These are phyloP conservation scores for Microchrysa polita DNA, from an alignment of 2,888 invertebrate species.

Conservation along the genomic window DNA sequence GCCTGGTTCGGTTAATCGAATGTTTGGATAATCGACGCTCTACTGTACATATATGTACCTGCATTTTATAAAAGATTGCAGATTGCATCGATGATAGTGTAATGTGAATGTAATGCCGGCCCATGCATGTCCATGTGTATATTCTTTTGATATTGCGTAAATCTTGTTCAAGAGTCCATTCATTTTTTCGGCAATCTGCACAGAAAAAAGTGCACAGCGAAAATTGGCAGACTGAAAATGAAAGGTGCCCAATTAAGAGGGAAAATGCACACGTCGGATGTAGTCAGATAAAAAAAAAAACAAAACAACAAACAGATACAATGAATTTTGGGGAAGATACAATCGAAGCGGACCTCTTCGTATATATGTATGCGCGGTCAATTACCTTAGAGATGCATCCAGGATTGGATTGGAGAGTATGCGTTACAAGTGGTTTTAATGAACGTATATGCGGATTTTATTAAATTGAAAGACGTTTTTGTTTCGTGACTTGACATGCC, in stretches of 20 bases:
- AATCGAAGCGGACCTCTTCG: background rate
- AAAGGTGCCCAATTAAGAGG: conserved; percentile 5
- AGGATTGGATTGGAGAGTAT: background rate
- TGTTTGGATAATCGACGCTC: no score
- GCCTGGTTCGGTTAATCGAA: no score
- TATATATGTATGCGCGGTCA: conserved; percentile 6
- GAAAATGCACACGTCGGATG: background rate
- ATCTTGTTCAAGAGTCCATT: background rate
- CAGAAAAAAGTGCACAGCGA: background rate
- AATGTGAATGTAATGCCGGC: no score
- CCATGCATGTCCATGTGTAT: no score
- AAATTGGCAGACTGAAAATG: background rate
- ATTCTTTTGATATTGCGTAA: background rate
- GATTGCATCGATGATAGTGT: no score
- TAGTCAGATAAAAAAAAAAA: no score
- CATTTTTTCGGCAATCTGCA: background rate
- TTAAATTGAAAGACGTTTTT: no score
- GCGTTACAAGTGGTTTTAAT: conserved; percentile 4
- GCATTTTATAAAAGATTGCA: no score
- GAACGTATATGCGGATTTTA: background rate
- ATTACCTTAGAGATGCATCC: background rate
- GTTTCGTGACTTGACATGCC: no score
- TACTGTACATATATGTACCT: no score
- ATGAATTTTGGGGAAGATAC: conserved; percentile 12
- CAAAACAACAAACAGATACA: background rate